A percentile compares a stretch with the other conserved stretches of the same genome.
Conservation (phyloP, 2,797 vertebrate species). For the Anas bernieri region DNA sequence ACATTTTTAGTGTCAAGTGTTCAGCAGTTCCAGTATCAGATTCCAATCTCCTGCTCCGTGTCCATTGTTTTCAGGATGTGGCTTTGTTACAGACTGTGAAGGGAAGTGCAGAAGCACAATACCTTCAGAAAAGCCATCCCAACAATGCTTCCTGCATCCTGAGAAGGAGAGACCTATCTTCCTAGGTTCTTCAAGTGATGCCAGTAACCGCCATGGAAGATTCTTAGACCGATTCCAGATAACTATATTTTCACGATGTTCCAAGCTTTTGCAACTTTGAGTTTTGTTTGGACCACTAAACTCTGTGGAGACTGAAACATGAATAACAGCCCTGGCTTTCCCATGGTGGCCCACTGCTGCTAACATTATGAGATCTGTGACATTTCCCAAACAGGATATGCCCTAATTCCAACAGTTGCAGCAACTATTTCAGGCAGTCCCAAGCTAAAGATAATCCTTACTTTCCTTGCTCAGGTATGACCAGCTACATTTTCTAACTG, state of each 20-base stretch:
- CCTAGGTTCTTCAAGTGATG: neutral
- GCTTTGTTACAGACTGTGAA: neutral
- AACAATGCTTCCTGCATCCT: neutral
- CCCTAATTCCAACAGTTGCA: neutral
- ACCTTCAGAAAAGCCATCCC: neutral
- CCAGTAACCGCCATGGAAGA: neutral
- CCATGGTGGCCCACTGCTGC: neutral
- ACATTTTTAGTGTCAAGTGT: neutral
- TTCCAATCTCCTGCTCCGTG: neutral
- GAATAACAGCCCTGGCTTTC: neutral
- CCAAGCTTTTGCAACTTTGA: neutral
- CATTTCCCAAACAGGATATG: neutral
- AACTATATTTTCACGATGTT: neutral
- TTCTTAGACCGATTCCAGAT: neutral
- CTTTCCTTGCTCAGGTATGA: neutral
- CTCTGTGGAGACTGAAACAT: neutral
- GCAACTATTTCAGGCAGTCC: neutral
- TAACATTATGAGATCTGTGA: neutral
- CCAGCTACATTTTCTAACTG: neutral
- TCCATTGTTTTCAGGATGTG: neutral
- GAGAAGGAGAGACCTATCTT: neutral
- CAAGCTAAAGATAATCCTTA: neutral
- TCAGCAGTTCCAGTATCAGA: neutral
- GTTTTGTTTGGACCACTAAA: neutral
- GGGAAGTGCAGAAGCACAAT: neutral